Percentiles rank a stretch among this genome's conserved stretches.
Conservation (phyloP, 1,140 invertebrate genomes). For the Drosophila quadrilineata region DNA sequence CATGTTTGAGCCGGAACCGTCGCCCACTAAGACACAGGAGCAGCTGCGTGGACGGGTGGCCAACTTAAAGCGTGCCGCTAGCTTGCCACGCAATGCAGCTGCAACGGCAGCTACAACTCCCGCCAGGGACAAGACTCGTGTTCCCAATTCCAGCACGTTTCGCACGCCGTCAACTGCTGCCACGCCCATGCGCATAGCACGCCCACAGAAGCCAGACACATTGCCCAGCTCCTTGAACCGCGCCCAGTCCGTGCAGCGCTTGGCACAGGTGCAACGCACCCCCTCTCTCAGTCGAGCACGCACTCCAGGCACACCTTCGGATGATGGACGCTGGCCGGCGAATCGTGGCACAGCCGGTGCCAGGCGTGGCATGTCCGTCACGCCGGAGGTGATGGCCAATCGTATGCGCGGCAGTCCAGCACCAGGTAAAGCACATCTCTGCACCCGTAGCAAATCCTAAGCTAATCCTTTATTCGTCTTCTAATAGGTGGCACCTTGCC, state of each 20-base stretch:
- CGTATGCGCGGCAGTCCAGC: conserved; percentile 75
- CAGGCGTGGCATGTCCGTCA: conserved; percentile 47
- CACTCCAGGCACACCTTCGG: conserved; percentile 85
- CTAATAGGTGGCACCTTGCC: conserved; percentile 85
- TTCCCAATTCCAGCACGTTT: conserved; percentile 47
- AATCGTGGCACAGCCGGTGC: conserved; percentile 48
- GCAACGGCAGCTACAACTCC: conserved; percentile 19
- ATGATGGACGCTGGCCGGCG: conserved; percentile 87
- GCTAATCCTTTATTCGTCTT: conserved; percentile 82
- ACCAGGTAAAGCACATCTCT: conserved; percentile 76
- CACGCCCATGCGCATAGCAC: conserved; percentile 79
- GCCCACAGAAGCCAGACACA: conserved; percentile 83
- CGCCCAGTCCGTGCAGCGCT: conserved; percentile 82
- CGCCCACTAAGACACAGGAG: conserved; percentile 32
- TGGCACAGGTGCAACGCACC: conserved; percentile 83
- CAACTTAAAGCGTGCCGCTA: conserved; percentile 82
- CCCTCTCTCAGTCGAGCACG: conserved; percentile 83
- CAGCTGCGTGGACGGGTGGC: conserved; percentile 57
- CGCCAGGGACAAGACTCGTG: conserved; percentile 37
- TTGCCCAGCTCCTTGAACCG: conserved; percentile 74
- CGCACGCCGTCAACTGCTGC: conserved; percentile 42
- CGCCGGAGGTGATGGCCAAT: conserved; percentile 68
- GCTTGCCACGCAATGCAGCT: conserved; percentile 82
- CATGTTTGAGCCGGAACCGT: conserved; percentile 64
- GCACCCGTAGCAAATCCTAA: not conserved